Conservation (phyloP, 2,888 invertebrate species). For the Halictus quadricinctus region DNA sequence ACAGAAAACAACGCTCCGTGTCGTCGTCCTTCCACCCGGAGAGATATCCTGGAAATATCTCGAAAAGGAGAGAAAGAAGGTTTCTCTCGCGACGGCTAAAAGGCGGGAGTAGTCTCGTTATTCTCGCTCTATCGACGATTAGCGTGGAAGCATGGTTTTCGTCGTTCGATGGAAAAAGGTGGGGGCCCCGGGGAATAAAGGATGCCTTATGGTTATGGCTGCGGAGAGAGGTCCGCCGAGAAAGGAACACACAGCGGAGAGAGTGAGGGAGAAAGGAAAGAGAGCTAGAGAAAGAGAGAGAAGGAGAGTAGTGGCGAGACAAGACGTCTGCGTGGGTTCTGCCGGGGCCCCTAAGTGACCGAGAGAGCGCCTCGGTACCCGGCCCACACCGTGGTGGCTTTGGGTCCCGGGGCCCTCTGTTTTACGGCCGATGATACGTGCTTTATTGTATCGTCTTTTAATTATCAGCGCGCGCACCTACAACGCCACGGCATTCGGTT, state of each 20-base stretch:
- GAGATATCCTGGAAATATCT: not conserved
- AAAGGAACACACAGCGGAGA: conserved; percentile 10
- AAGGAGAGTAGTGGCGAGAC: conserved; percentile 70
- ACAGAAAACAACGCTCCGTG: not conserved
- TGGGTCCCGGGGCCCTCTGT: conserved; percentile 67
- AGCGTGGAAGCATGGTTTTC: conserved; percentile 59
- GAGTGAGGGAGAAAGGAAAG: conserved; percentile 34
- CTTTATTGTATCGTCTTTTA: conserved; percentile 83
- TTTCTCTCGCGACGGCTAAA: conserved; percentile 29
- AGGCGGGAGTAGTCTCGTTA: conserved; percentile 57
- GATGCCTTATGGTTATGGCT: conserved; percentile 80
- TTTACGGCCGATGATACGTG: conserved; percentile 82
- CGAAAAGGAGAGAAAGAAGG: not conserved
- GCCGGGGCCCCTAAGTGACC: conserved; percentile 70
- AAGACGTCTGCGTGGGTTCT: conserved; percentile 80
- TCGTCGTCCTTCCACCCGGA: conserved; percentile 7
- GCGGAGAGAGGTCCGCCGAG: conserved; percentile 58
- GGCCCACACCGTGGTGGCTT: conserved; percentile 73
- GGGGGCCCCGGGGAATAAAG: conserved; percentile 62
- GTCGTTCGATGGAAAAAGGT: conserved; percentile 41
- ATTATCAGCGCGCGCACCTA: conserved; percentile 82
- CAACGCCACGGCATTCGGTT: conserved; percentile 81
- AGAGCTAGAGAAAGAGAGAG: conserved; percentile 44
- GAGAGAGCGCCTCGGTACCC: conserved; percentile 61
- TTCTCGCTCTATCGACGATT: conserved; percentile 59